phyloP scores from a whole-genome alignment of 1,140 invertebrate species.

The Cyphomyrmex costatus region DNA sequence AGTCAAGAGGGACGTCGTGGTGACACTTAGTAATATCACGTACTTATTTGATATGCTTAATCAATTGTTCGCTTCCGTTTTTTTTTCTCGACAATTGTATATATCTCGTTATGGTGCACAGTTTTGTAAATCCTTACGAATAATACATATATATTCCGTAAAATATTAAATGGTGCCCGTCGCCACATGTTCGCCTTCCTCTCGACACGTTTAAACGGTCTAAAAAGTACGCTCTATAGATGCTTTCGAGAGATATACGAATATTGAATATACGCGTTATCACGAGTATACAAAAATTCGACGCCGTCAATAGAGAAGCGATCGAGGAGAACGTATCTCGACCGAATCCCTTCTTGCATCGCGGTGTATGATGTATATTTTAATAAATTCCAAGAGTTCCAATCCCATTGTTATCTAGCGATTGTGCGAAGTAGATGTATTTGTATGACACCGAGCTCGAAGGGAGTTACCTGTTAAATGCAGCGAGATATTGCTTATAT shows the following conservation, averaged over 20 bases:
- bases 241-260: slow-evolving; percentile 53
- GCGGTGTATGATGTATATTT: slow-evolving; percentile 8
- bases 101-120: slow-evolving; percentile 16
- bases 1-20: slow-evolving; percentile 57
- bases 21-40: slow-evolving; percentile 79
- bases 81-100: slow-evolving; percentile 15
- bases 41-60: slow-evolving; percentile 84
- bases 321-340: slow-evolving; percentile 42
- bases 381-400: slow-evolving; percentile 44
- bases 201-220: slow-evolving; percentile 20
- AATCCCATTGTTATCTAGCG: neutral
- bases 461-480: slow-evolving; percentile 45
- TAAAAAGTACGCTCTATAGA: slow-evolving; percentile 35
- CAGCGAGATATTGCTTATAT: slow-evolving; percentile 60
- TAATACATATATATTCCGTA: slow-evolving; percentile 36
- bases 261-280: slow-evolving; percentile 51
- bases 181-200: neutral
- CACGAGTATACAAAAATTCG: slow-evolving; percentile 33
- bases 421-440: slow-evolving; percentile 28
- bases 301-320: slow-evolving; percentile 55
- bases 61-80: slow-evolving; percentile 77
- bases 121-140: slow-evolving; percentile 23
- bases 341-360: slow-evolving; percentile 26
- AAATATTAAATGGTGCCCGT: slow-evolving; percentile 31
- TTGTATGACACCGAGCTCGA: neutral